Base-by-base conservation (phyloP, 2,888 invertebrate genomes). In the Nowickia ferox region DNA sequence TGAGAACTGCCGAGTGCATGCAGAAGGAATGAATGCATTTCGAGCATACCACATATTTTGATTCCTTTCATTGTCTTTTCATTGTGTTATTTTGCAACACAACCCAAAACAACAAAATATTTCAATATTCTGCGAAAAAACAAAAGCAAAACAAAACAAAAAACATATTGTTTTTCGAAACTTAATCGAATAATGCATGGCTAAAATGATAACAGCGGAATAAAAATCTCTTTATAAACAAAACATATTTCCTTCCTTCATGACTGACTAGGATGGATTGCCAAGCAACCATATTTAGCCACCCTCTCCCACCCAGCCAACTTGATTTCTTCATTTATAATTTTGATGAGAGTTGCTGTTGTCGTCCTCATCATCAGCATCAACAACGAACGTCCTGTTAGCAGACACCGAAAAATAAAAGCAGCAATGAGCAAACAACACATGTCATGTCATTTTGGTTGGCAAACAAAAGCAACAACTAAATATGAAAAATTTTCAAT, bases 121-220 rank as follows among this genome's bases (percentile, higher is more conserved):
- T 74, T 81, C 59, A 81, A 69, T 75, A 81, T 74, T 81, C 42
- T 22, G 1, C 4, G 1, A 55, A 59, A 66, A 51, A 66, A 40
- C 10, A 22, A 30, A 48, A 15, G n/a, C 9, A 66, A 17, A n/a
- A 38, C 30, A 63, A 63, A 44, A 63, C 15, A 46, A 42, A 59
- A 51, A 38, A 59, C 69, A 79, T 63, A 81, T 84, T 84, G 76
- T 84, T 80, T 71, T 84, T 53, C n/a, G 46, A 72, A 77, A 68
- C 77, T 63, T 84, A 84, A 84, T 81, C 84, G 84, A 84, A 84
- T 84, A 84, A 81, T 81, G 63, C 77, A 74, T 84, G 84, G 81
- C 72, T 84, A 84, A 77, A 77, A 77, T 72, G 84, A 84, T 84
- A 84, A 81, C 77, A 84, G 74, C 66, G 38, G 40, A 77, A 83